These are phyloP conservation scores for Platichthys stellatus DNA, from an alignment of 2,113 vertebrate species.

Conservation along the genomic window DNA sequence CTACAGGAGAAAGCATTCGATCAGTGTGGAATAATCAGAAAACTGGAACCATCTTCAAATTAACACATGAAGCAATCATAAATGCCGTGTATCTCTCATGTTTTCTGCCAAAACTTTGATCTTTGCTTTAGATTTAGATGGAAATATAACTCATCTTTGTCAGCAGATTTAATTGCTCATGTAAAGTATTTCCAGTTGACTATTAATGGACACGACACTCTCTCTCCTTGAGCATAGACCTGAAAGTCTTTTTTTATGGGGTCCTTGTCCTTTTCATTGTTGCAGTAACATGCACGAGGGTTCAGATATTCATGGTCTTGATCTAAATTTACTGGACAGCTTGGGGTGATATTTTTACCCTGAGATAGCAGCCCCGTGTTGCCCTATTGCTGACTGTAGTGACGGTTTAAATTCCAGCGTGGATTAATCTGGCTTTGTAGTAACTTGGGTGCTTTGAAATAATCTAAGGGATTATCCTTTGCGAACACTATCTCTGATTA, in stretches of 20 bases:
- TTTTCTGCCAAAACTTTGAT: too few relatives aligned
- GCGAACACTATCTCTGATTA: conserved; percentile 63
- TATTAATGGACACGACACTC: neutral
- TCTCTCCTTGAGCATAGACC: conserved; percentile 8
- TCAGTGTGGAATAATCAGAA: too few relatives aligned
- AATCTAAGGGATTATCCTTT: conserved; percentile 75
- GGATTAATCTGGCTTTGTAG: conserved; percentile 68
- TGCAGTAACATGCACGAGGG: neutral
- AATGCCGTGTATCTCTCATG: too few relatives aligned
- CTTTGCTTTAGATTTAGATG: too few relatives aligned
- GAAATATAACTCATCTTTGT: too few relatives aligned
- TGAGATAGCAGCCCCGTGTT: neutral
- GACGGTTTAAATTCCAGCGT: conserved; percentile 44
- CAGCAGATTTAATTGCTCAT: too few relatives aligned
- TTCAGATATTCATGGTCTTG: conserved; percentile 18
- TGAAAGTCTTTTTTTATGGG: conserved; percentile 8
- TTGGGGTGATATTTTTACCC: conserved; percentile 44
- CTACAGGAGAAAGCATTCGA: too few relatives aligned
- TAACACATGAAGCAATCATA: too few relatives aligned
- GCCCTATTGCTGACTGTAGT: conserved; percentile 13
- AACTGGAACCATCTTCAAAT: too few relatives aligned
- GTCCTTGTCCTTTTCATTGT: neutral
- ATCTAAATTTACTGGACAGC: conserved; percentile 37
- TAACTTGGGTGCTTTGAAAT: conserved; percentile 60
- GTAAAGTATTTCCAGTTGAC: too few relatives aligned